These are phyloP conservation scores for Julus scandinavius DNA, from an alignment of 2,888 invertebrate species.

Conservation along the genomic window DNA sequence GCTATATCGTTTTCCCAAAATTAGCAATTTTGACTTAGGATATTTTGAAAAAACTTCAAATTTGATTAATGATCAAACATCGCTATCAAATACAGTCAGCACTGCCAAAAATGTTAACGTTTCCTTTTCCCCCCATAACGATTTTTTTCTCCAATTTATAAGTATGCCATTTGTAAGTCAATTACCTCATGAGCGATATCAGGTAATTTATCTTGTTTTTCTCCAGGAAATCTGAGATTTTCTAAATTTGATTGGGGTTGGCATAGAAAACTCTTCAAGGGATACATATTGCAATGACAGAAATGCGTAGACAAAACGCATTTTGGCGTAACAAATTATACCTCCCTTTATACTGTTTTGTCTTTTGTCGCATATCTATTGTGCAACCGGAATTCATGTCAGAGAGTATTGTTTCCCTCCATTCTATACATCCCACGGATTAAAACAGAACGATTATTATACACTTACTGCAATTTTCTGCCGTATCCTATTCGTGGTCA, in stretches of 20 bases:
- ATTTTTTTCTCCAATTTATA: too few species aligned
- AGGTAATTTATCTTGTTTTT: background rate
- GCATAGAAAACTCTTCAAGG: background rate
- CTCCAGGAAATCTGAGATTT: background rate
- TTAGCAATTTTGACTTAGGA: too few species aligned
- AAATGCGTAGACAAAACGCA: background rate
- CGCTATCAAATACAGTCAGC: too few species aligned
- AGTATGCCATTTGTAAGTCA: background rate
- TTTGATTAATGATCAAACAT: too few species aligned
- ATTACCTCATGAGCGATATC: background rate
- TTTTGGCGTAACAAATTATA: background rate
- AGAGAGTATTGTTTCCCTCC: too few species aligned
- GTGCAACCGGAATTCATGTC: too few species aligned
- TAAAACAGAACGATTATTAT: background rate
- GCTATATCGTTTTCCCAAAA: too few species aligned
- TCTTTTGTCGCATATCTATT: background rate
- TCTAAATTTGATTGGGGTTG: background rate
- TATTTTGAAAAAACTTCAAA: too few species aligned
- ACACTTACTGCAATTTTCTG: constrained; percentile 69
- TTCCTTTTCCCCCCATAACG: too few species aligned
- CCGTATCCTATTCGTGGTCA: constrained; percentile 68
- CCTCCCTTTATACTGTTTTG: too few species aligned
- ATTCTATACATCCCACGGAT: background rate
- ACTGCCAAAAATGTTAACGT: too few species aligned
- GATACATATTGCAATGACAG: background rate